A percentile compares a stretch with the other conserved stretches of the same genome.
Evolutionary conservation across 2,888 invertebrate species (phyloP).

Genomic region (Spisula subtruncata): DNA sequence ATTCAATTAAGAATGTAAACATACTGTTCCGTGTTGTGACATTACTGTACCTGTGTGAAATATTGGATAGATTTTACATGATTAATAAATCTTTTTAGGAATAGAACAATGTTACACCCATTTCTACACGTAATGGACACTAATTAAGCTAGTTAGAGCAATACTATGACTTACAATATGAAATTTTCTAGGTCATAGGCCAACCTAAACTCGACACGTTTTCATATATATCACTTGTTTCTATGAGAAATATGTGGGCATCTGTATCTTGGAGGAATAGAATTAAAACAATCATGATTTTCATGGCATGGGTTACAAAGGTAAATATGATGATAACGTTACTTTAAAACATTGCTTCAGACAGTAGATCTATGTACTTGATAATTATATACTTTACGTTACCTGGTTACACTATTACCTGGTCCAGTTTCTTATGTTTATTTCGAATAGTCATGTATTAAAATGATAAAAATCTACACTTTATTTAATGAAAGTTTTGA

Average conservation of each 20-base stretch:
- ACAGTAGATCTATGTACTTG: too few relatives aligned
- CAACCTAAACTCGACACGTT: too few relatives aligned
- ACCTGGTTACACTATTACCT: too few relatives aligned
- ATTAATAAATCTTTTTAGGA: neutral
- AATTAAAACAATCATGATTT: constrained; percentile 37
- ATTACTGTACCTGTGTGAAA: neutral
- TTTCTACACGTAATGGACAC: neutral
- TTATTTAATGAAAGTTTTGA: too few relatives aligned
- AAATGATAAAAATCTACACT: too few relatives aligned
- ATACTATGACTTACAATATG: neutral
- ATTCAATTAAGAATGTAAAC: neutral
- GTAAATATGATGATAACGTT: too few relatives aligned
- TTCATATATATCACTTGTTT: neutral
- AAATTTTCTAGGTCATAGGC: too few relatives aligned
- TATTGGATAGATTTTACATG: neutral
- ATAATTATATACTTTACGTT: too few relatives aligned
- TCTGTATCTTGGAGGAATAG: constrained; percentile 31
- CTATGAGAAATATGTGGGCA: neutral
- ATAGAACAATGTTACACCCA: neutral
- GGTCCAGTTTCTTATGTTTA: too few relatives aligned
- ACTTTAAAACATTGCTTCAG: too few relatives aligned
- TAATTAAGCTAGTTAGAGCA: neutral
- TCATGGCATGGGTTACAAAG: constrained; percentile 51
- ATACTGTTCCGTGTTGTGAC: neutral
- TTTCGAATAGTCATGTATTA: too few relatives aligned